Evolutionary conservation across 2,113 vertebrate genomes (phyloP), one percentile per base, ranked within the genome.

Genomic region (Amia ocellicauda): DNA sequence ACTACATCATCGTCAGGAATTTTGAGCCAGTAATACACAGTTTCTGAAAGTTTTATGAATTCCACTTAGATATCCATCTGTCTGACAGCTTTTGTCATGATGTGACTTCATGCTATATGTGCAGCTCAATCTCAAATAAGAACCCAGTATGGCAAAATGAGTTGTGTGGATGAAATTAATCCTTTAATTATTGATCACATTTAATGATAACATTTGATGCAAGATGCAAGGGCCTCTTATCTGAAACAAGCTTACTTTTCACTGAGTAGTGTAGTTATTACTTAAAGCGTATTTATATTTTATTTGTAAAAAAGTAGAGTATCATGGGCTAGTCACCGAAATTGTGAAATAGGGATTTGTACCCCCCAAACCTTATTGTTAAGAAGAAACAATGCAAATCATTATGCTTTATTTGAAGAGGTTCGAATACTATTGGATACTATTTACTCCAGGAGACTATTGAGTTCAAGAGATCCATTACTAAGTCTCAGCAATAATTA

Each of bases 41-140:
- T 17, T 31, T n/a, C 53, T 56, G 53, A 56, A 56, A 56, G 53
- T 56, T 56, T 56, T 29, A 56, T 56, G 53, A 56, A 26, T n/a
- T 16, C 27, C 27, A 27, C 27, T 56, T 26, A n/a, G 53, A 56
- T 56, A 28, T 56, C 53, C 29, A 62, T 31, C 19, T 23, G 24
- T 51, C 47, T 50, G 23, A 52, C 27, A 42, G 27, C 49, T 36
- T 14, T 27, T 52, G 47, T 62, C 17, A 62, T 52, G 49, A 62
- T 62, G 60, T 62, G 45, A 62, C 16, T 17, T 45, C 19, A 51
- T 24, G 24, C 28, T 52, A 17, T 24, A 55, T 24, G 28, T 27
- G 3, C 10, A 27, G 53, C 26, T 11, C 53, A n/a, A n/a, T 27
- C 53, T 56, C 53, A 11, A 56, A 56, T 29, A 26, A 28, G 19